A percentile compares a stretch with the other conserved stretches of the same genome.
Evolutionary conservation across 1,140 invertebrate species (phyloP).

Genomic region (Drosophila obscura): DNA sequence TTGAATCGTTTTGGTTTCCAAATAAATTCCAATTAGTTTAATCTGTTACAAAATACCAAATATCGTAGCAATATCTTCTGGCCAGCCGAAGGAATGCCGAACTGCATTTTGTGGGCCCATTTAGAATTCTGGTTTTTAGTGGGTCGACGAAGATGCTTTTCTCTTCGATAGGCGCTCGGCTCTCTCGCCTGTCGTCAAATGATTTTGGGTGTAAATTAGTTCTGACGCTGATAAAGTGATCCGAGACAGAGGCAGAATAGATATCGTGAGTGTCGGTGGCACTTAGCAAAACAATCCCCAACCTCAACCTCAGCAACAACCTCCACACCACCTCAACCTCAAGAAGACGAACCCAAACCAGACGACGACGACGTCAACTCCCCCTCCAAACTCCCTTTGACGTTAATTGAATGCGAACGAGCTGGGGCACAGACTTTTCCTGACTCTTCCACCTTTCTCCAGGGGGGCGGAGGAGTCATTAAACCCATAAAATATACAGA

Average conservation of each 20-base stretch:
- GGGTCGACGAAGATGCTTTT: conserved; percentile 23
- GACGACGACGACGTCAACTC: background rate
- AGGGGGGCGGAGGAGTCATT: conserved; percentile 54
- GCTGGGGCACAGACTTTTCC: conserved; percentile 46
- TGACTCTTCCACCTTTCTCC: conserved; percentile 45
- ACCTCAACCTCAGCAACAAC: conserved; percentile 2
- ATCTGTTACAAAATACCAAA: conserved; percentile 35
- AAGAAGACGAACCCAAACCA: conserved; percentile 11
- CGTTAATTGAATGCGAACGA: conserved; percentile 76
- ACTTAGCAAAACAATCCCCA: conserved; percentile 44
- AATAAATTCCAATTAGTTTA: conserved; percentile 75
- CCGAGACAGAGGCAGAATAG: conserved; percentile 10
- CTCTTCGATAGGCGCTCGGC: background rate
- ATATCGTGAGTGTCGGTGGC: conserved; percentile 43
- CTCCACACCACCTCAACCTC: conserved; percentile 10
- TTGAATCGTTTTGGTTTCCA: conserved; percentile 21
- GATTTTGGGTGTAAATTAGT: conserved; percentile 70
- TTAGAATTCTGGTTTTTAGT: conserved; percentile 41
- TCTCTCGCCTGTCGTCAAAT: conserved; percentile 27
- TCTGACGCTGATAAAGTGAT: conserved; percentile 75
- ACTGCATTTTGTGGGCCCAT: conserved; percentile 25
- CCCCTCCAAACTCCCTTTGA: conserved; percentile 32
- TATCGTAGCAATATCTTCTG: conserved; percentile 4
- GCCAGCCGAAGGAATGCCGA: background rate
- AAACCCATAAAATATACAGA: conserved; percentile 72